Conservation (phyloP, 2,888 invertebrate genomes). For the Agrilus mali region DNA sequence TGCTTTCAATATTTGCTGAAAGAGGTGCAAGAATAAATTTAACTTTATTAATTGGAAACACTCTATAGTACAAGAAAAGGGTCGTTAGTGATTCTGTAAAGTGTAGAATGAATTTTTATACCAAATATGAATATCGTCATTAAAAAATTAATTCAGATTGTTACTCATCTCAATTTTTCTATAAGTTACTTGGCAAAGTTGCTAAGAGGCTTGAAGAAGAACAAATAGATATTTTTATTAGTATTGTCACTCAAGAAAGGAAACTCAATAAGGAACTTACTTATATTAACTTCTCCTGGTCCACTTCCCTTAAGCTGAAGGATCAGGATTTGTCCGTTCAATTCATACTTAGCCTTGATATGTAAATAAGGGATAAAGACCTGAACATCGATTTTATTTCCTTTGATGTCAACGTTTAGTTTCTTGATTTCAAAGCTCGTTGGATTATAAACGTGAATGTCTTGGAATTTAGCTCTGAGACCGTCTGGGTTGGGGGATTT, state of each 20-base stretch:
- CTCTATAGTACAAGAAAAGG: no score
- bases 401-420: constrained; percentile 28
- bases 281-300: constrained; percentile 35
- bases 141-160: no score
- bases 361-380: constrained; percentile 28
- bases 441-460: constrained; percentile 38
- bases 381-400: constrained; percentile 25
- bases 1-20: constrained; percentile 31
- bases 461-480: constrained; percentile 34
- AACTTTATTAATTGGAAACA: not conserved
- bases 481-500: constrained; percentile 29
- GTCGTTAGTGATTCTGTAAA: no score
- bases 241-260: no score
- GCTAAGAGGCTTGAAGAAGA: no score
- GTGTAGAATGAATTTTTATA: no score
- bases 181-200: no score
- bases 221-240: not conserved
- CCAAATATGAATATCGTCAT: no score
- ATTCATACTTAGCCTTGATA: constrained; percentile 25
- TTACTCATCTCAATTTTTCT: no score
- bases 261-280: constrained; percentile 25
- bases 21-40: constrained; percentile 6
- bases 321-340: constrained; percentile 34
- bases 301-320: constrained; percentile 35
- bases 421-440: constrained; percentile 28